phyloP scores from a whole-genome alignment of 2,113 vertebrate species.

The Sapajus apella region DNA sequence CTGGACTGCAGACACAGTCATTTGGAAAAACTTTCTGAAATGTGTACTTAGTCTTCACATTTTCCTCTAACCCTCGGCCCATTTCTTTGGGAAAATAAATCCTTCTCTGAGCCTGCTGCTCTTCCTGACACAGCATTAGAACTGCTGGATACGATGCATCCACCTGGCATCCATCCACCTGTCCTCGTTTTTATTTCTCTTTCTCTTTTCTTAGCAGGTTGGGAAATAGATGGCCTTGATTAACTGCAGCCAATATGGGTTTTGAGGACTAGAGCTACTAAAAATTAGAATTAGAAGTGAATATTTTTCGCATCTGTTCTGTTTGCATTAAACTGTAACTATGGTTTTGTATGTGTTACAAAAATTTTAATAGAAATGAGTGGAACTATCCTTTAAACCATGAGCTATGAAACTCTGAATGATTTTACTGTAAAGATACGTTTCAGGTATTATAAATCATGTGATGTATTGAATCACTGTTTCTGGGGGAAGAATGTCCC shows the following conservation, averaged over 20 bases:
- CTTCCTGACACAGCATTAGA: background rate
- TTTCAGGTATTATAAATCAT: background rate
- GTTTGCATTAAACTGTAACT: background rate
- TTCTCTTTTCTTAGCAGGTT: background rate
- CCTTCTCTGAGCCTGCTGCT: background rate
- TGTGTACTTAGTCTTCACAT: background rate
- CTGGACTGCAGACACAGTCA: background rate
- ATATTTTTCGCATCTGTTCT: background rate
- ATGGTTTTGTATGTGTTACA: background rate
- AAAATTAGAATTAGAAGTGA: background rate
- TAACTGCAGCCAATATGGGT: background rate
- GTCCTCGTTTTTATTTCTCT: background rate
- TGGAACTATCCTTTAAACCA: background rate
- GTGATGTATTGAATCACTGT: background rate
- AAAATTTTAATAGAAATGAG: background rate
- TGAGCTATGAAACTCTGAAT: background rate
- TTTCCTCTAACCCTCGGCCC: background rate
- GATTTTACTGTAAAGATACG: background rate
- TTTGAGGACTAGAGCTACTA: background rate
- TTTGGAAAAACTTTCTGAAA: background rate
- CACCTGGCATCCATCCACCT: background rate
- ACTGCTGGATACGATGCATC: background rate
- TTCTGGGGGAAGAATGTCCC: background rate
- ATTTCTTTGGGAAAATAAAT: background rate
- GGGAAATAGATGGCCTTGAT: background rate